Evolutionary conservation across 2,797 vertebrate genomes (phyloP).

Genomic region (Diplodus puntazzo): DNA sequence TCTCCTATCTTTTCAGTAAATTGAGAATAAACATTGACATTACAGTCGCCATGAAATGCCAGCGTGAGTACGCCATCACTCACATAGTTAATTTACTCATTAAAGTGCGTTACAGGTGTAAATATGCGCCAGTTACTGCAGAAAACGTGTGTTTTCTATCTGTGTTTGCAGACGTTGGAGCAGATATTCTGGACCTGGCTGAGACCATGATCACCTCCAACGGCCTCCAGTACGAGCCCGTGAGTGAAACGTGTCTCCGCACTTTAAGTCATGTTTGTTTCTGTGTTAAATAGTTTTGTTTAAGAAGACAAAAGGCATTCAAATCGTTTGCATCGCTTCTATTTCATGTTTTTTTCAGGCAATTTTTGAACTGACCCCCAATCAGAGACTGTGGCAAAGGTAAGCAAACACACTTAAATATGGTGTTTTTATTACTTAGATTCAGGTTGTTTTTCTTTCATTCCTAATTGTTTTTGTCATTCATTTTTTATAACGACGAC

Average conservation of each 20-base stretch:
- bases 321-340: not conserved
- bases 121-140: not conserved
- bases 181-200: conserved; percentile 96
- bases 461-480: too few species aligned
- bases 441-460: too few species aligned
- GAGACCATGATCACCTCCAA: conserved; percentile 98
- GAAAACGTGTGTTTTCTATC: not conserved
- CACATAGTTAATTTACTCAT: not conserved
- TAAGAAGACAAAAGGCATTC: not conserved
- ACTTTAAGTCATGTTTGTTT: not conserved
- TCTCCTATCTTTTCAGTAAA: conserved; percentile 88
- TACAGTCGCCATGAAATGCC: conserved; percentile 98
- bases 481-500: too few species aligned
- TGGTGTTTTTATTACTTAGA: too few species aligned
- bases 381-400: conserved; percentile 96
- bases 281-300: not conserved
- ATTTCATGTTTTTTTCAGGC: conserved; percentile 84
- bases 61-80: conserved; percentile 90
- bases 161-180: conserved; percentile 90
- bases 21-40: conserved; percentile 97
- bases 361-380: conserved; percentile 93
- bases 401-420: conserved; percentile 61
- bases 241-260: conserved; percentile 77
- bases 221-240: conserved; percentile 94
- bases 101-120: not conserved